Evolutionary conservation across 2,113 vertebrate genomes (phyloP), one percentile per base, ranked within the genome.

Genomic region (Platysteira castanea): DNA sequence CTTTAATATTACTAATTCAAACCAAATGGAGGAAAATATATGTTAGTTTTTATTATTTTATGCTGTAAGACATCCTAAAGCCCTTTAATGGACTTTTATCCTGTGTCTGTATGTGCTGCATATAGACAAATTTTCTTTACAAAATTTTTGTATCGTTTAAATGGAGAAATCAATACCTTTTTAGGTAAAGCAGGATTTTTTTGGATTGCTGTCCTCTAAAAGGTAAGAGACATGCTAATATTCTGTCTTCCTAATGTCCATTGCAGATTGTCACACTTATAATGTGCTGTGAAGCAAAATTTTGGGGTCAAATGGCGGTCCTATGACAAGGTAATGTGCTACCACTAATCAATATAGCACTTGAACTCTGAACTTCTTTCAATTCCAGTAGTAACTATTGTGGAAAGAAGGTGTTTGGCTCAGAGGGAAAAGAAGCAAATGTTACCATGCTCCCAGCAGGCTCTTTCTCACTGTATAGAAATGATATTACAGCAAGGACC

Each of bases 61-160:
- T 24, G 41, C 22, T 57, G 19, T 49, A 61, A 84, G 89, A 46
- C 6, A 59, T 10, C 14, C 13, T 52, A 53, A 80, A 73, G 7
- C 1, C 28, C 14, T 56, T 18, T 57, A 20, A 39, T 35, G 8
- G 54, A 74, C 23, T 87, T 64, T 23, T 11, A 52, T 22, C 5
- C 21, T 65, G 19, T 35, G 30, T 15, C 21, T 0, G 0, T 24
- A 71, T 11, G 11, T 44, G 8, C 17, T 20, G 14, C 13, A 68
- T 28, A 60, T 2, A 57, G 21, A 53, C 8, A 84, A 4, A 46
- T 21, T 39, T 73, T 11, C 35, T 50, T 80, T 57, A 14, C 8
- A 77, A 59, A 75, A 37, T 20, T 53, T 50, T 35, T 30, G 2
- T 64, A 33, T 2, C 2, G 3, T 44, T 84, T 64, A 60, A 77